These are phyloP conservation scores for Saccostrea echinata DNA, from an alignment of 1,140 invertebrate genomes.

Conservation along the genomic window DNA sequence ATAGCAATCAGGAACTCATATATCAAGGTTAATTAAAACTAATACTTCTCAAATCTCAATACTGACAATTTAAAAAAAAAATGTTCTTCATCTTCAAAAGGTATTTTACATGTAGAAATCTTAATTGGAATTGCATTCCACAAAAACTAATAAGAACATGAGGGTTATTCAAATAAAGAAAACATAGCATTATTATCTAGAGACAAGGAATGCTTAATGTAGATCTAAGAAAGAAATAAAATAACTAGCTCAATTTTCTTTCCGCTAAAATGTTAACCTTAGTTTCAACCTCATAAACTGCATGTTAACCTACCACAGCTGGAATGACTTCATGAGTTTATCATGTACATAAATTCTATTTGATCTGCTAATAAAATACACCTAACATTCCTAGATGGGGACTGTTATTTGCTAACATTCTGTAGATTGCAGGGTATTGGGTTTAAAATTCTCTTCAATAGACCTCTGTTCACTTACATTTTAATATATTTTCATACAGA, in stretches of 20 bases:
- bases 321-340: not conserved
- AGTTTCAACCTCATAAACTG: slow-evolving; percentile 31
- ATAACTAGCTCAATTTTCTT: slow-evolving; percentile 14
- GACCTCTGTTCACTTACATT: too few relatives aligned
- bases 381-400: not conserved
- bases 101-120: not conserved
- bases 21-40: not conserved
- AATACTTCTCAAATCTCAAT: not conserved
- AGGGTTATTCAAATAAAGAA: not conserved
- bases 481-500: too few relatives aligned
- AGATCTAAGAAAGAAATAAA: not conserved
- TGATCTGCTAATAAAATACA: slow-evolving; percentile 9
- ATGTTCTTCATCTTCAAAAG: not conserved
- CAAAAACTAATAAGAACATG: not conserved
- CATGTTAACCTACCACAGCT: not conserved
- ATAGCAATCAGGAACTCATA: not conserved
- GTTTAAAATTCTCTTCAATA: too few relatives aligned
- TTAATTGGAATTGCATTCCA: not conserved
- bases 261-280: slow-evolving; percentile 8
- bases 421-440: slow-evolving; percentile 9
- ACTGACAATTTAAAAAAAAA: not conserved
- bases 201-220: not conserved
- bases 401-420: not conserved
- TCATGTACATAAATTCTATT: not conserved
- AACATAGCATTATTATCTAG: not conserved